Evolutionary conservation across 1,140 invertebrate species (phyloP), one percentile per base, ranked within the genome.

Genomic region (Vanessa tameamea): DNA sequence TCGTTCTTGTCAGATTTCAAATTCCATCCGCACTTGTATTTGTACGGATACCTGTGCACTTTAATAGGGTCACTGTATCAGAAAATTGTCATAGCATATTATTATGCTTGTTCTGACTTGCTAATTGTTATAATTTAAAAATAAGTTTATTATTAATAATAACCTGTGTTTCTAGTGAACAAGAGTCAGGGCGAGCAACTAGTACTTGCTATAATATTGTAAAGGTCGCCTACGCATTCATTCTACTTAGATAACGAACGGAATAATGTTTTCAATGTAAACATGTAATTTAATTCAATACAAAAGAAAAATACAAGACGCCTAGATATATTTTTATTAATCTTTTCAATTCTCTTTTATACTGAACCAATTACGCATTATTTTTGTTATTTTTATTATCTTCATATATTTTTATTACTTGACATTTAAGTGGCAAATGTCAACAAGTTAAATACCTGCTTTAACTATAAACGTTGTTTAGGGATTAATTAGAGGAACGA

Each of bases 211-310:
- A 20, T 20, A 65, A 23, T 48, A 47, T 50, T 47, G 64, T 20
- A 23, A 16, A 53, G 15, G n/a, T 48, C 43, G 16, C 64, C 64
- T 20, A 66, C 64, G 23, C 23, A 43, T 51, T 50, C 16, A 65
- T 65, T 47, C 37, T 65, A 66, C 47, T 51, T 23, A 66, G 23
- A 66, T 20, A 51, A 26, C 43, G 20, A 23, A 48, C 64, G 20
- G 7, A 26, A 20, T n/a, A 66, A 51, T 51, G 48, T 51, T 51
- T 64, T 26, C 64, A 51, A 14, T 47, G 50, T 50, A 66, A 48
- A 66, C 47, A 66, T 31, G 47, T 51, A 66, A 66, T 66, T 50
- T 51, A 15, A 66, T 66, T 43, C 64, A 64, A 47, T 64, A 64
- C 15, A 64, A 47, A 47, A 47, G 16, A 47, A 64, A 64, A 0